Evolutionary conservation across 2,113 vertebrate genomes (phyloP), one percentile per base, ranked within the genome.

Genomic region (Ailurus styani): DNA sequence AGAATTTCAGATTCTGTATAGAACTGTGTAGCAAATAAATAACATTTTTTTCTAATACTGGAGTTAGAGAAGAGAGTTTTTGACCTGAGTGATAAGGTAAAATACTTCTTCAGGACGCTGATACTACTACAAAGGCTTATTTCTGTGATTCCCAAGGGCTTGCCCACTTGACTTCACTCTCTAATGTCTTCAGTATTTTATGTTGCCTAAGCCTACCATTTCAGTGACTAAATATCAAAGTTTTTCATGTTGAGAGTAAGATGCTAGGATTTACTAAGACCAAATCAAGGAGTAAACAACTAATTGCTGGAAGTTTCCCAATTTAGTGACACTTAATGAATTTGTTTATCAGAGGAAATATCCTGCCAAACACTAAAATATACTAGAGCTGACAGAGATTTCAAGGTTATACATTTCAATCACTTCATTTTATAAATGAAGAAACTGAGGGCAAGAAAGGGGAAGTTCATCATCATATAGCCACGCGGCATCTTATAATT

Each of bases 321-420:
- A 34, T 73, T 79, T 47, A 77, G 23, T 45, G 94, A 42, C 4
- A 94, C 62, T 70, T 83, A 94, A 83, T 73, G 29, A 64, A 8
- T 9, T 57, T 57, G 5, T 68, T 93, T 66, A 78, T 75, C 9
- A 78, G n/a, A 73, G 37, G n/a, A 86, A 95, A 90, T 78, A 79
- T n/a, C 84, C 52, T 78, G 42, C 31, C 42, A 94, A 92, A 68
- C 57, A 75, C 75, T 75, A 81, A 93, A 89, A 75, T 88, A 96
- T 17, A 78, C 31, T 88, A 66, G 70, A 79, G 29, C 40, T 72
- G 64, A 13, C 79, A 94, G n/a, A 94, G 68, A 91, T 40, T 45
- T 54, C 42, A 90, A 90, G 37, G 77, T 21, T 72, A 72, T 57
- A 88, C 20, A 40, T 54, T 87, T 9, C 6, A 84, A 37, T 82